Conservation (phyloP, 2,113 vertebrate species). For the Silurus meridionalis region DNA sequence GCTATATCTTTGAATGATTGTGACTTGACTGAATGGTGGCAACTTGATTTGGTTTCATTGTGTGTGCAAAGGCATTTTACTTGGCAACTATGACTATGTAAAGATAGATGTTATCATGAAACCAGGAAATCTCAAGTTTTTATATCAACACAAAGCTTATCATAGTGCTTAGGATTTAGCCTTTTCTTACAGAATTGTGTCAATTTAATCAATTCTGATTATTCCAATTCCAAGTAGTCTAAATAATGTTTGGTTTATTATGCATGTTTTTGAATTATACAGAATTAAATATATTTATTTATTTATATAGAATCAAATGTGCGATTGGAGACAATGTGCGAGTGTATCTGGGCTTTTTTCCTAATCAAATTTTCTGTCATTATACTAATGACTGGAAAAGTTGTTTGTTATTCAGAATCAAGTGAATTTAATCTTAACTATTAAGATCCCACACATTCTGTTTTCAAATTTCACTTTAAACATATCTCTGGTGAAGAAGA, state of each 20-base stretch:
- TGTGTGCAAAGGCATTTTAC: not conserved
- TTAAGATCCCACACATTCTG: not conserved
- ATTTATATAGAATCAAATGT: not conserved
- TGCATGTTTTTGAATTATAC: too few species aligned
- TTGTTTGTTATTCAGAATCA: not conserved
- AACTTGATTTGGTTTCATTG: not conserved
- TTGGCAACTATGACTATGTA: constrained; percentile 45
- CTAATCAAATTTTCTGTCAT: constrained; percentile 31
- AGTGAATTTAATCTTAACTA: not conserved
- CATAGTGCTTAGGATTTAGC: constrained; percentile 53
- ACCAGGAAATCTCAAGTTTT: constrained; percentile 65
- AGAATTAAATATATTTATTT: too few species aligned
- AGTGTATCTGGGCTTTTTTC: constrained; percentile 15
- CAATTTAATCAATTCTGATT: not conserved
- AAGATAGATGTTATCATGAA: constrained; percentile 61
- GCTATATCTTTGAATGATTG: not conserved
- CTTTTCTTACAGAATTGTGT: constrained; percentile 53
- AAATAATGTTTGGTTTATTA: not conserved
- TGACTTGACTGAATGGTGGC: not conserved
- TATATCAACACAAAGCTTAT: constrained; percentile 63
- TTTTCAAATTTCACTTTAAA: not conserved
- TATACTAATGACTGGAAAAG: constrained; percentile 26
- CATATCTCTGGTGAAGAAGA: not conserved
- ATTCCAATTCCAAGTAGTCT: not conserved
- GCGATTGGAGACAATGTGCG: not conserved